Evolutionary conservation across 2,113 vertebrate genomes (phyloP), one percentile per base, ranked within the genome.

Genomic region (Siniperca chuatsi): DNA sequence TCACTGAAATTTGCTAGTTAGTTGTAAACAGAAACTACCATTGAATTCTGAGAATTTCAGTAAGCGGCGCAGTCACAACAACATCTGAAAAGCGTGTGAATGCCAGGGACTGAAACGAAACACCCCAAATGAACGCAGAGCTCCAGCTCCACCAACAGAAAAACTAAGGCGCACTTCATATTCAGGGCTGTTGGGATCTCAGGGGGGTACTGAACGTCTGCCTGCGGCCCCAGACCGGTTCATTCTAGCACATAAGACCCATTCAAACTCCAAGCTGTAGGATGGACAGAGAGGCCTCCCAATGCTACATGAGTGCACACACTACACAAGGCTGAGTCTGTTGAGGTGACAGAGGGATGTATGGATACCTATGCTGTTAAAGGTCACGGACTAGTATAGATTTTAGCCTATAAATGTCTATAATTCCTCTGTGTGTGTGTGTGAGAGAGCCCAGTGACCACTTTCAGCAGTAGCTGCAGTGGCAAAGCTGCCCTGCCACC

Each of bases 201-300:
- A n/a, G 70, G 83, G 75, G 88, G 68, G 8, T n/a, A 66, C 64
- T 80, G 23, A 78, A 78, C 35, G 67, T 78, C 81, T 60, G 62
- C 81, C 67, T 18, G 57, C 42, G 70, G 79, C 78, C 86, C 84
- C 60, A 20, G 71, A 65, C 82, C 78, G 68, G 95, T 95, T 96
- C 94, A 94, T 95, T 93, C 94, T 91, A 92, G 94, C 96, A 98
- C 97, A 98, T 96, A 97, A 96, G 97, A 93, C 94, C 96, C 97
- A 97, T 99, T 99, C 96, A 98, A 97, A 95, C 90, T 94, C 94
- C 92, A 92, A 61, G 95, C 96, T 64, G 79, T 93, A 95, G 92
- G 37, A 61, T 61, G 70, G 85, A 90, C 69, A 67, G 83, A 68
- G 52, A 79, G 79, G 58, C 81, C 71, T 79, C 73, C 48, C 29